phyloP scores from a whole-genome alignment of 2,888 invertebrate species.

The Cacoxenus indagator region DNA sequence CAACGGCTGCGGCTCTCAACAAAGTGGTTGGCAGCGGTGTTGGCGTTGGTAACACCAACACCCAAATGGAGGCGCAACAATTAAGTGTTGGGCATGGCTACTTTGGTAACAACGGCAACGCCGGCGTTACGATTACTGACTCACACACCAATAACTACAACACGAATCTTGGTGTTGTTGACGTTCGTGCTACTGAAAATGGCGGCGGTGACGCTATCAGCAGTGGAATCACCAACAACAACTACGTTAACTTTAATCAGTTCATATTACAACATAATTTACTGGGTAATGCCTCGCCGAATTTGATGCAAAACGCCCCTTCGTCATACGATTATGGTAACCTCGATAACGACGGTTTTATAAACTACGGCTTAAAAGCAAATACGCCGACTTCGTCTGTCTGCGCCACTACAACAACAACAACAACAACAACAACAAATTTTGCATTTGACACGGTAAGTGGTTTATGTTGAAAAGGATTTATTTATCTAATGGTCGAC shows the following conservation, averaged over 20 bases:
- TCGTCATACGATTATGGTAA: slow-evolving; percentile 22
- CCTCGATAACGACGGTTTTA: not conserved
- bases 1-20: slow-evolving; percentile 27
- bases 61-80: slow-evolving; percentile 23
- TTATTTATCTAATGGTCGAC: not conserved
- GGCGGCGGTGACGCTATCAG: slow-evolving; percentile 7
- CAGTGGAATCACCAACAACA: slow-evolving; percentile 51
- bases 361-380: slow-evolving; percentile 18
- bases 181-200: slow-evolving; percentile 22
- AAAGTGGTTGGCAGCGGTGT: no score
- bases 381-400: slow-evolving; percentile 11
- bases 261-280: slow-evolving; percentile 69
- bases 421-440: slow-evolving; percentile 21
- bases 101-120: not conserved
- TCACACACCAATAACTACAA: not conserved
- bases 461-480: not conserved
- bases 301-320: slow-evolving; percentile 28
- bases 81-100: not conserved
- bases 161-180: not conserved
- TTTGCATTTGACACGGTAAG: slow-evolving; percentile 36
- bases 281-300: slow-evolving; percentile 25
- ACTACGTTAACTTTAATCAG: slow-evolving; percentile 70
- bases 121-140: not conserved
- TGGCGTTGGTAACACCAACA: no score
- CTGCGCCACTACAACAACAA: not conserved